Conservation (phyloP, 2,113 vertebrate genomes). For the Tretioscincus oriximinensis region DNA sequence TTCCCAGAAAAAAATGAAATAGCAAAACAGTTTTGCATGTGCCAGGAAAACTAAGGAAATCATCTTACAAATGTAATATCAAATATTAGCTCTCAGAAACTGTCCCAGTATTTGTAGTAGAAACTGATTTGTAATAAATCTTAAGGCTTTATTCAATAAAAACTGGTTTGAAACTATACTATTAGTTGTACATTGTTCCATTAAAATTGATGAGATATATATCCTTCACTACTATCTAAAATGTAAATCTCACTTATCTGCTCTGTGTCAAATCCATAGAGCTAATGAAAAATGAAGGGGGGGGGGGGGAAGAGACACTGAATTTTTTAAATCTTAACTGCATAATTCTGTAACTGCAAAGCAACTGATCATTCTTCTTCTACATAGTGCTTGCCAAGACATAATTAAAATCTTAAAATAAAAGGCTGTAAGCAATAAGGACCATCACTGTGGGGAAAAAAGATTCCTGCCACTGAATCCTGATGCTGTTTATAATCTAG, state of each 20-base stretch:
- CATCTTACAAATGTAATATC: no score
- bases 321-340: background rate
- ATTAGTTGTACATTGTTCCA: background rate
- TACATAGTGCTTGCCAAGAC: background rate
- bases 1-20: no score
- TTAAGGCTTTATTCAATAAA: background rate
- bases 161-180: background rate
- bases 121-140: background rate
- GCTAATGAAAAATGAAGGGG: background rate
- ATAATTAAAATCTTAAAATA: conserved; percentile 4
- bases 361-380: background rate
- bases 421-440: background rate
- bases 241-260: background rate
- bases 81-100: background rate
- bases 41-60: no score
- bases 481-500: conserved; percentile 10
- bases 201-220: background rate
- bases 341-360: background rate
- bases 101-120: no score
- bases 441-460: background rate
- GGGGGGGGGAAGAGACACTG: no score
- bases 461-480: background rate
- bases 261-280: background rate
- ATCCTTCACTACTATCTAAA: no score
- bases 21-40: no score